Evolutionary conservation across 2,797 vertebrate genomes (phyloP).

Genomic region (Helostoma temminkii): DNA sequence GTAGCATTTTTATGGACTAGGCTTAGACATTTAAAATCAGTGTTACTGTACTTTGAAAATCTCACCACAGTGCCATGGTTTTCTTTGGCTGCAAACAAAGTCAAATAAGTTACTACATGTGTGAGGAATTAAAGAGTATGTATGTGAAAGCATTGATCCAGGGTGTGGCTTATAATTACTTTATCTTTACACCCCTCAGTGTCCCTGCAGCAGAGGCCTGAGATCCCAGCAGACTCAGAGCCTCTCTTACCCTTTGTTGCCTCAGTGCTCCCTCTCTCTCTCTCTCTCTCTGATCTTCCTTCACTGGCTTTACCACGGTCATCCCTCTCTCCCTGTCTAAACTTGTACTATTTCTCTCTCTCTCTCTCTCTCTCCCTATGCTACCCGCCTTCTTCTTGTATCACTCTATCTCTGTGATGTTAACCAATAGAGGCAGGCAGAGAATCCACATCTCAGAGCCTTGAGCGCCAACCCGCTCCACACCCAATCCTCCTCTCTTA

Average conservation of each 20-base stretch:
- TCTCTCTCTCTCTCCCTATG: constrained; percentile 10
- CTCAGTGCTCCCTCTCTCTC: constrained; percentile 22
- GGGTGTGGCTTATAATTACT: constrained; percentile 49
- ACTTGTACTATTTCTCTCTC: constrained; percentile 2
- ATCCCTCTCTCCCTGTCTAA: constrained; percentile 3
- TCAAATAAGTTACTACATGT: too few species aligned
- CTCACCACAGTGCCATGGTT: too few species aligned
- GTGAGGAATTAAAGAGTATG: not conserved
- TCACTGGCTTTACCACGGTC: not conserved
- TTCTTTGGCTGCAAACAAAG: too few species aligned
- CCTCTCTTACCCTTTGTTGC: constrained; percentile 6
- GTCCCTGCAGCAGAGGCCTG: constrained; percentile 24
- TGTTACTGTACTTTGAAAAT: too few species aligned
- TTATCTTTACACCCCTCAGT: constrained; percentile 44
- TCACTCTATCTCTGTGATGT: constrained; percentile 33
- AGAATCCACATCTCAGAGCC: constrained; percentile 40
- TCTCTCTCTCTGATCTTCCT: constrained; percentile 19
- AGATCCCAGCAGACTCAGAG: constrained; percentile 29
- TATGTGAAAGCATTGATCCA: constrained; percentile 35
- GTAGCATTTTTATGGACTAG: too few species aligned
- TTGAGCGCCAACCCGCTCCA: constrained; percentile 12
- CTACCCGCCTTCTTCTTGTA: not conserved
- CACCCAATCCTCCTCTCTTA: not conserved
- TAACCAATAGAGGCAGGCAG: constrained; percentile 44
- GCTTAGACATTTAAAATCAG: too few species aligned